Evolutionary conservation across 2,888 invertebrate species (phyloP), one percentile per base, ranked within the genome.

Genomic region (Pediacus dermestoides): DNA sequence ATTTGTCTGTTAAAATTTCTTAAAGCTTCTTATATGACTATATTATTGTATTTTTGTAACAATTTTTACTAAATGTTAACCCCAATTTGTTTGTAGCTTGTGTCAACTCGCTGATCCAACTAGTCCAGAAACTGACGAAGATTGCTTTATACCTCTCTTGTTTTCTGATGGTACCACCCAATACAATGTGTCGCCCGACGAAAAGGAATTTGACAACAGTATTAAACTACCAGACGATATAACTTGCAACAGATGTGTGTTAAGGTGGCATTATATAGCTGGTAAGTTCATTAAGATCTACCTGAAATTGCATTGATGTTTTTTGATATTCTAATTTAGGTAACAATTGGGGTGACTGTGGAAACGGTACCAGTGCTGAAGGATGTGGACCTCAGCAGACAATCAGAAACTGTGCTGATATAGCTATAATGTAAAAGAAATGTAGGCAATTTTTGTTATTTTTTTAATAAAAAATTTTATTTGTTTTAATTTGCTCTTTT

Each of bases 191-290:
- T 43, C 14, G 4, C 30, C 33, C 11, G 37, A 44, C 6, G 9
- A 31, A 1, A 63, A 59, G 2, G 41, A 50, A 8, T 57, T 51
- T 41, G 35, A 37, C 9, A 37, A 66, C 2, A 30, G 43, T 1
- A 44, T 68, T 2, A 39, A 42, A 3, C 55, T 72, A 8, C 72
- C 73, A 0, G 10, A 45, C 6, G 55, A 49, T 6, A 38, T 72
- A n/a, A 60, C 48, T 1, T 72, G 72, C 50, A 37, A 67, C 1
- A 64, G 63, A 14, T 72, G 72, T 37, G 68, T 70, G 1, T 41
- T 73, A 1, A 63, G 71, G 36, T 73, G 73, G 73, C 57, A 66
- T 21, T 73, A 70, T 34, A 44, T 45, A 1, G 50, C 60, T n/a
- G 72, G 67, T 43, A 51, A 37, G 14, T 34, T 9, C 8, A 7